Conservation (phyloP, 2,797 vertebrate species). For the Avahi laniger region DNA sequence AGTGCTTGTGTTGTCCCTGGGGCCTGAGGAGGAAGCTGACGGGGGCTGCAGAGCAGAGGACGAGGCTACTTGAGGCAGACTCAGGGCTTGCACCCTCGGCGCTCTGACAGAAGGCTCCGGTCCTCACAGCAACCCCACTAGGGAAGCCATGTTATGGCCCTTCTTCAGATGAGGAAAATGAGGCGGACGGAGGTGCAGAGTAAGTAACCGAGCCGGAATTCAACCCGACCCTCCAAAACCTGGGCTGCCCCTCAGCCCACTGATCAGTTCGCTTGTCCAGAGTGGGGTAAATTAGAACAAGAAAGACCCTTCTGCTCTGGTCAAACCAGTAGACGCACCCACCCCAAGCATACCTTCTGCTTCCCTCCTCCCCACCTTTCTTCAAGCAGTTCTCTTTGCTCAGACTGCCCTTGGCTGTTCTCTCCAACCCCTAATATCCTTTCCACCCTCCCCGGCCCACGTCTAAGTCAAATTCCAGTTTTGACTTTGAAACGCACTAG, state of each 20-base stretch:
- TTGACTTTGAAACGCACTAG: neutral
- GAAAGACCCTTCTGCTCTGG: neutral
- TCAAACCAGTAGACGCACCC: neutral
- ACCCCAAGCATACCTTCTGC: neutral
- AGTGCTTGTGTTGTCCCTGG: fast-evolving
- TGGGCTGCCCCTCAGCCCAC: neutral
- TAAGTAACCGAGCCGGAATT: neutral
- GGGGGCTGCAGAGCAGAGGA: neutral
- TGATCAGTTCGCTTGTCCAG: neutral
- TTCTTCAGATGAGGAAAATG: neutral
- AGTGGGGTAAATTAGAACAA: neutral
- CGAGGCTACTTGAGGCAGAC: neutral
- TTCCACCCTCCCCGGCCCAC: neutral
- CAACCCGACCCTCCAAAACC: neutral
- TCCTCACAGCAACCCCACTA: neutral
- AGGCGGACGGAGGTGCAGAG: neutral
- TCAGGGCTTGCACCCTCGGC: neutral
- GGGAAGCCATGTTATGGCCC: neutral
- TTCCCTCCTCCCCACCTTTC: neutral
- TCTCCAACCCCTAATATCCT: neutral
- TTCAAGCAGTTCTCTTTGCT: no score
- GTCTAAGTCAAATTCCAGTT: neutral
- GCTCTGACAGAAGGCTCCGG: neutral
- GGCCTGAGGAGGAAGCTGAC: neutral
- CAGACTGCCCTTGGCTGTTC: neutral